Conservation (phyloP, 2,797 vertebrate species). For the Galagoides demidoff region DNA sequence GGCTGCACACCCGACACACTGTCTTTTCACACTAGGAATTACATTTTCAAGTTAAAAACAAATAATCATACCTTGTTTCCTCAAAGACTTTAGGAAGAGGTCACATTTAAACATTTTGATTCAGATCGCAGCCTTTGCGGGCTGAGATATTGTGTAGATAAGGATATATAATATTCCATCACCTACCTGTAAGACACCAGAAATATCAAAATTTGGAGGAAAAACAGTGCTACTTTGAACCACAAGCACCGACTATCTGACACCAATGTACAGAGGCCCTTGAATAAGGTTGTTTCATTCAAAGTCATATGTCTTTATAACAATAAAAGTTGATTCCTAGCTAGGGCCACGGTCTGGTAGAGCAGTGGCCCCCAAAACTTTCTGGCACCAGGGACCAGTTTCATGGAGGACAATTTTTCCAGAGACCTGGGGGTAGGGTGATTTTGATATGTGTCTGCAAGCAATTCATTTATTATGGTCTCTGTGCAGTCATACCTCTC, state of each 20-base stretch:
- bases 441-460: too few species aligned
- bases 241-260: accelerated
- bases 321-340: neutral
- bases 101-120: neutral
- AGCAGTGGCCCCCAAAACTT: too few species aligned
- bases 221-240: accelerated
- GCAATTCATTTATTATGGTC: too few species aligned
- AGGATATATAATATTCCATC: neutral
- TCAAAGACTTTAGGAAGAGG: neutral
- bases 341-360: neutral
- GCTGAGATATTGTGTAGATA: neutral
- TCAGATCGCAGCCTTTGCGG: neutral
- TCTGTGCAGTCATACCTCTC: too few species aligned
- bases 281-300: neutral
- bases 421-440: too few species aligned
- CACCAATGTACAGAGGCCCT: neutral
- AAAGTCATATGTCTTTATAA: neutral
- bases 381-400: too few species aligned
- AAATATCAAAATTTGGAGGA: neutral
- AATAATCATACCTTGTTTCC: neutral
- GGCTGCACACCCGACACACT: neutral
- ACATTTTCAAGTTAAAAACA: neutral
- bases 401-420: too few species aligned
- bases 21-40: neutral
- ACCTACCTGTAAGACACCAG: neutral